A percentile compares a stretch with the other conserved stretches of the same genome.
Evolutionary conservation across 2,797 vertebrate genomes (phyloP).

Genomic region (Gambelia wislizenii): DNA sequence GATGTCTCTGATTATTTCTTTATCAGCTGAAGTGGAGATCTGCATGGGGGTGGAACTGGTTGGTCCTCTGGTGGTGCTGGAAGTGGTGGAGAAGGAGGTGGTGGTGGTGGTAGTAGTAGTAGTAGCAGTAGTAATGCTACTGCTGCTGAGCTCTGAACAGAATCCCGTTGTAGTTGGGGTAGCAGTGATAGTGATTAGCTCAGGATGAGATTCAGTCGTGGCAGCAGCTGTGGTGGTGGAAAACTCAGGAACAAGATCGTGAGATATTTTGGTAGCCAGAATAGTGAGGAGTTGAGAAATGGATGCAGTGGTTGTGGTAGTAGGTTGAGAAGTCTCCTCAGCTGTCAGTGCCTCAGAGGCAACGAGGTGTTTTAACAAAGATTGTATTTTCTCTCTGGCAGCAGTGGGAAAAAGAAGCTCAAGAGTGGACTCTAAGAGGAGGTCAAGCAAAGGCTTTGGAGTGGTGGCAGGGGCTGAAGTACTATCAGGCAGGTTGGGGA

Average conservation of each 20-base stretch:
- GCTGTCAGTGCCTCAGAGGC: background rate
- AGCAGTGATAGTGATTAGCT: accelerated
- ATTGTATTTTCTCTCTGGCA: background rate
- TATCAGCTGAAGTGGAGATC: background rate
- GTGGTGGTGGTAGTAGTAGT: background rate
- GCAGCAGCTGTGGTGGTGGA: background rate
- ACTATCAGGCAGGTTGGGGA: background rate
- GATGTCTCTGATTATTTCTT: background rate
- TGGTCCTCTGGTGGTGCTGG: no score
- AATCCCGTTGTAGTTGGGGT: background rate
- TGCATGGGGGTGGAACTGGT: background rate
- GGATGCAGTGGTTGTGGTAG: no score
- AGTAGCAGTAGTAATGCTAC: accelerated
- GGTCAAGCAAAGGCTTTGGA: background rate
- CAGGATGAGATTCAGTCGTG: accelerated
- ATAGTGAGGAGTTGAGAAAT: background rate
- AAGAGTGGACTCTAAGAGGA: background rate
- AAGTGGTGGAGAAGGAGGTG: no score
- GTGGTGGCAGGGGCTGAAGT: background rate
- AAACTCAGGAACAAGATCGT: background rate
- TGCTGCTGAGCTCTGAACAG: background rate
- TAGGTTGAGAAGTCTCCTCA: background rate
- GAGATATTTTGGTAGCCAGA: no score
- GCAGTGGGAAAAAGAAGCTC: background rate
- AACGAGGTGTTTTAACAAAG: background rate